These are phyloP conservation scores for Nesogale talazaci DNA, from an alignment of 2,113 vertebrate genomes.

Conservation along the genomic window DNA sequence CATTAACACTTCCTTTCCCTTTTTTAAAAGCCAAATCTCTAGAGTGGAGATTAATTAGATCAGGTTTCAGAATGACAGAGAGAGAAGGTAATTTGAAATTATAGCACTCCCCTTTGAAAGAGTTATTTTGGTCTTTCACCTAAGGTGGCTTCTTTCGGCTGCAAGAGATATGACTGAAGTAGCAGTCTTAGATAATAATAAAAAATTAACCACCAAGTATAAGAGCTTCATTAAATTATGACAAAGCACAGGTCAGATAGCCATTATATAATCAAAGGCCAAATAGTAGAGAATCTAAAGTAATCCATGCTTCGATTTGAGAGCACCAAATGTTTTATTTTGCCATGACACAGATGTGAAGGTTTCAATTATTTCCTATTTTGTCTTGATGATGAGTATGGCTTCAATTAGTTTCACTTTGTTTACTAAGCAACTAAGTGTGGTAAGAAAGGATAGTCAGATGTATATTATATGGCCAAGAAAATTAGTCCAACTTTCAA, in stretches of 20 bases:
- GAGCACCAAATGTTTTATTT: background rate
- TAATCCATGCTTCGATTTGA: background rate
- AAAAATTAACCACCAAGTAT: slow-evolving; percentile 44
- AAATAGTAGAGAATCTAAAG: background rate
- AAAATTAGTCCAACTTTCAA: background rate
- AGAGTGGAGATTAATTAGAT: slow-evolving; percentile 58
- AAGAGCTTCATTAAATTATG: background rate
- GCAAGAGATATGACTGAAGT: slow-evolving; percentile 57
- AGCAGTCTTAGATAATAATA: slow-evolving; percentile 34
- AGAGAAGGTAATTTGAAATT: slow-evolving; percentile 30
- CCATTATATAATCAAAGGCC: slow-evolving; percentile 24
- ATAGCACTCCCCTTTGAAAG: slow-evolving; percentile 41
- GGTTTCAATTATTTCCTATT: background rate
- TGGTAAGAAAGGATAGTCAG: background rate
- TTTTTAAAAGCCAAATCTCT: slow-evolving; percentile 37
- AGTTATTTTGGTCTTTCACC: slow-evolving; percentile 40
- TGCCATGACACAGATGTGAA: background rate
- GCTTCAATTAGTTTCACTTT: slow-evolving; percentile 26
- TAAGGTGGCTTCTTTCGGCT: slow-evolving; percentile 16
- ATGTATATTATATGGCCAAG: background rate
- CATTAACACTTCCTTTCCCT: background rate
- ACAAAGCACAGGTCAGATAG: background rate
- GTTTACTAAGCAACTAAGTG: background rate
- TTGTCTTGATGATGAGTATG: background rate
- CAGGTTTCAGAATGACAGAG: slow-evolving; percentile 19